Evolutionary conservation across 2,888 invertebrate genomes (phyloP), one percentile per base, ranked within the genome.

Genomic region (Scaptomyza reducta): DNA sequence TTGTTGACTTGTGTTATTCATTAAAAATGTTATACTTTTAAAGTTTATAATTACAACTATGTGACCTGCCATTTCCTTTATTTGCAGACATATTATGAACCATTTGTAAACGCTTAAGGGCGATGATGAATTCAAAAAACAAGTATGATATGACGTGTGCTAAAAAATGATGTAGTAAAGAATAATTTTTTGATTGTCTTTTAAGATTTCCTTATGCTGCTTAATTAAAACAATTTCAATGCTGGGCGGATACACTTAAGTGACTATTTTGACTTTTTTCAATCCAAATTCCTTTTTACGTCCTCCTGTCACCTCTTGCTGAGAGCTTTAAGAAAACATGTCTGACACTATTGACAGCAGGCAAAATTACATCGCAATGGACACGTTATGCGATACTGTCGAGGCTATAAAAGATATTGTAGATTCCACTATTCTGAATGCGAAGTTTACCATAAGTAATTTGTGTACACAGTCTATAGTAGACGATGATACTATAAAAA

Each of bases 291-390:
- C 77, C 79, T 65, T 64, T 58, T 63, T 57, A 59, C 49, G 66
- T 70, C 69, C 66, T 68, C 56, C 61, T 13, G 18, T 58, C 42
- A 45, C 58, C 45, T 47, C 16, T 54, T 47, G 50, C 55, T 35
- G 47, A 64, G 47, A 44, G 54, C 31, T 57, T 38, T 22, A 18
- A 47, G 4, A 35, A 79, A 86, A 76, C 68, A 89, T 89, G 89
- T 89, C 89, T 79, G 86, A 89, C 55, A 65, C 80, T 65, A 77
- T 83, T 59, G 70, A 70, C 64, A 76, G 77, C 70, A 77, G 76
- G 60, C 74, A 70, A 55, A 84, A 70, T 65, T 68, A 71, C 41
- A 74, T 77, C 74, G 66, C 79, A 73, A 79, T 76, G 74, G 78
- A 74, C 70, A 74, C 69, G 41, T 61, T 84, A 71, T 86, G 64